Evolutionary conservation across 2,797 vertebrate genomes (phyloP).

Genomic region (Margarornis squamiger): DNA sequence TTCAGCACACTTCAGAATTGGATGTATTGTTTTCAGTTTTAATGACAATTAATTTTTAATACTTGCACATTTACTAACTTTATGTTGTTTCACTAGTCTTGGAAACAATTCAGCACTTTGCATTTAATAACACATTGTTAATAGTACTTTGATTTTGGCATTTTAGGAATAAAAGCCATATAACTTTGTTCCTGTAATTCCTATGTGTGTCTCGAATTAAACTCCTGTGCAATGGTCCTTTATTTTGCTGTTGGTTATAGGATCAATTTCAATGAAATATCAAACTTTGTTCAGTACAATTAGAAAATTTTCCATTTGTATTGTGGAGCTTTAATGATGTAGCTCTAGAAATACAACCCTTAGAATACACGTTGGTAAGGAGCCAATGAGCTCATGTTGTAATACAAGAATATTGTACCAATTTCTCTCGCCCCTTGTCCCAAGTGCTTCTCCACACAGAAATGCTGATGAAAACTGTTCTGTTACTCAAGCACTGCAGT

Average conservation of each 20-base stretch:
- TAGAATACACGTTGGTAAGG: not conserved
- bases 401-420: not conserved
- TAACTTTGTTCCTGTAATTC: not conserved
- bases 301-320: not conserved
- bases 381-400: not conserved
- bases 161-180: not conserved
- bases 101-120: not conserved
- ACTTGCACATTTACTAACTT: not conserved
- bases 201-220: rapidly evolving
- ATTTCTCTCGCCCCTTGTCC: not conserved
- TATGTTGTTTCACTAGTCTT: not conserved
- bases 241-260: not conserved
- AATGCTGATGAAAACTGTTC: not conserved
- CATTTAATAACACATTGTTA: not conserved
- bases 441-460: not conserved
- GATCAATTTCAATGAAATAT: not conserved
- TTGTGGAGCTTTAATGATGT: not conserved
- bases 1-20: not conserved
- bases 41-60: not conserved
- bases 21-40: not conserved
- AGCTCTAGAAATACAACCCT: not conserved
- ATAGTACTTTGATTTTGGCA: not conserved
- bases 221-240: not conserved
- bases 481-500: not conserved
- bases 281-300: not conserved